A percentile compares a stretch with the other conserved stretches of the same genome.
These are phyloP conservation scores for Drosophila persimilis DNA, from an alignment of 1,140 invertebrate genomes.

Conservation along the genomic window DNA sequence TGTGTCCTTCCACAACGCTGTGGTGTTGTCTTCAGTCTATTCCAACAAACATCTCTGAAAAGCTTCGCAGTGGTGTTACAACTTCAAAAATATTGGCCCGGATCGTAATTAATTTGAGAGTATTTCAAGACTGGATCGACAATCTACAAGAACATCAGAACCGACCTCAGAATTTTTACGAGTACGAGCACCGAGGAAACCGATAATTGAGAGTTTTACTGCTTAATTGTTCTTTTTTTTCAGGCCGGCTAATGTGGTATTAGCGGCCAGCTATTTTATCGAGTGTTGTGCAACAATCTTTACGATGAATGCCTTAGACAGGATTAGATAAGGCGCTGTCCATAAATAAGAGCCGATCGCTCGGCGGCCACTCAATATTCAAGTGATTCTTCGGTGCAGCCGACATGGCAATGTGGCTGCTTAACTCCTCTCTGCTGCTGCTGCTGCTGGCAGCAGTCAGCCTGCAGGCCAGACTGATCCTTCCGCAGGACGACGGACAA, in stretches of 20 bases:
- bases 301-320: slow-evolving; percentile 19
- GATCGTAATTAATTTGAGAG: too few relatives aligned
- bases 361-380: slow-evolving; percentile 19
- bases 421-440: slow-evolving; percentile 43
- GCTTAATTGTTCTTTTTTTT: slow-evolving; percentile 5
- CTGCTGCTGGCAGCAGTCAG: slow-evolving; percentile 42
- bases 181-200: neutral
- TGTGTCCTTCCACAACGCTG: too few relatives aligned
- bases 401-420: slow-evolving; percentile 84
- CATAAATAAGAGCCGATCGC: slow-evolving; percentile 50
- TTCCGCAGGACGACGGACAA: slow-evolving; percentile 34
- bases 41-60: too few relatives aligned
- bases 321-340: slow-evolving; percentile 56
- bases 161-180: neutral
- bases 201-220: slow-evolving; percentile 20
- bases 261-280: slow-evolving; percentile 23
- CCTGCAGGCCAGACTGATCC: slow-evolving; percentile 41
- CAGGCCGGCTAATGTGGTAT: slow-evolving; percentile 9
- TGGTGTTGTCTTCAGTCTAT: too few relatives aligned
- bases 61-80: too few relatives aligned
- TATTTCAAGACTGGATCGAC: too few relatives aligned
- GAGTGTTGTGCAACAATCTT: slow-evolving; percentile 45
- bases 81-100: too few relatives aligned
- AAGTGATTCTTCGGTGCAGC: slow-evolving; percentile 88
- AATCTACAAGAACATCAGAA: neutral